Evolutionary conservation across 2,797 vertebrate genomes (phyloP).

Genomic region (Gila robusta): DNA sequence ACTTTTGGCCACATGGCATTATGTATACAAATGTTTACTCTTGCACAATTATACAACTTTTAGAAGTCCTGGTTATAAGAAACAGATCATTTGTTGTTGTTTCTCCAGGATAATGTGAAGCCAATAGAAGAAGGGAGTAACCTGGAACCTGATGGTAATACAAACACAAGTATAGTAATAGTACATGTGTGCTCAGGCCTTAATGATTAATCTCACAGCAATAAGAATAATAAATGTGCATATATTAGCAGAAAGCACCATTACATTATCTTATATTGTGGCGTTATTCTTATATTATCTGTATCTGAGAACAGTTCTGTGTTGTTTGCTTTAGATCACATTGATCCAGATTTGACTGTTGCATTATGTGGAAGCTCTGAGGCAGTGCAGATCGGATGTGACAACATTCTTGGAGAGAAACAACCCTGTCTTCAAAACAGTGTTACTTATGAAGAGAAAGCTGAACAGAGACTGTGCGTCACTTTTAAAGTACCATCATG

Average conservation of each 20-base stretch:
- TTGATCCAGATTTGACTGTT: neutral
- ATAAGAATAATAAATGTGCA: neutral
- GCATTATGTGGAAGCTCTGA: neutral
- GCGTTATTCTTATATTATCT: neutral
- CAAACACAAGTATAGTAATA: neutral
- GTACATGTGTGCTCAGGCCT: neutral
- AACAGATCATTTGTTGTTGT: neutral
- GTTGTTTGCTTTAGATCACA: neutral
- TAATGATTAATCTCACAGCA: no score
- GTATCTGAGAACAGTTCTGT: neutral
- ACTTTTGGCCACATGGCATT: no score
- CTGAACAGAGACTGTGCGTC: no score
- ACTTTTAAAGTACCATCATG: no score
- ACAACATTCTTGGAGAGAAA: neutral
- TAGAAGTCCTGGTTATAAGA: neutral
- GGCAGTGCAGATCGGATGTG: neutral
- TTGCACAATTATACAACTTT: no score
- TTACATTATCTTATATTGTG: no score
- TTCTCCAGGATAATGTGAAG: neutral
- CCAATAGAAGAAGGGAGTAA: constrained; percentile 1
- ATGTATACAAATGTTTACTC: no score
- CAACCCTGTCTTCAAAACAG: neutral
- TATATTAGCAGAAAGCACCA: neutral
- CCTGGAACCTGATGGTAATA: neutral
- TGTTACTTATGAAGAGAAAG: no score